Evolutionary conservation across 2,797 vertebrate genomes (phyloP).

Genomic region (Phrynocephalus forsythii): DNA sequence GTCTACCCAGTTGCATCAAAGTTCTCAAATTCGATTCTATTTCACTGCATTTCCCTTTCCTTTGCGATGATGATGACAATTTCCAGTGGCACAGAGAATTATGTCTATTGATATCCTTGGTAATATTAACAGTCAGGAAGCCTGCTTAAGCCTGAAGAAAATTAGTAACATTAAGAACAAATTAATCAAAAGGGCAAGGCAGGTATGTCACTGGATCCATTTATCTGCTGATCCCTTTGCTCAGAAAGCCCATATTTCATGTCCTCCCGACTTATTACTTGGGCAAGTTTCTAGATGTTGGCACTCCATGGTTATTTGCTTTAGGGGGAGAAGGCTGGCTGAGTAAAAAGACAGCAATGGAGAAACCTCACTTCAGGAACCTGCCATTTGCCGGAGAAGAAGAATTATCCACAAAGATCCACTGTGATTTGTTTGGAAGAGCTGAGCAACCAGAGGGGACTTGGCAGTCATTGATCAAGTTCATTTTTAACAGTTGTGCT

Average conservation of each 20-base stretch:
- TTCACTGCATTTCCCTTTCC: background rate
- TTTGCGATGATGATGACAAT: background rate
- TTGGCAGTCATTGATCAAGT: constrained; percentile 13
- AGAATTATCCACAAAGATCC: constrained; percentile 18
- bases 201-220: constrained; percentile 21
- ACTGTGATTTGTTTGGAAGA: constrained; percentile 9
- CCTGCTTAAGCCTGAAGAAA: constrained; percentile 27
- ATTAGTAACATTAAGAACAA: constrained; percentile 32
- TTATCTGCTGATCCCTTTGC: constrained; percentile 35
- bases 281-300: constrained; percentile 23
- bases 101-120: background rate
- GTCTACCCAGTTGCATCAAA: background rate
- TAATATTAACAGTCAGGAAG: constrained; percentile 31
- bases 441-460: background rate
- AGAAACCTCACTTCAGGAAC: constrained; percentile 28
- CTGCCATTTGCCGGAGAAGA: constrained; percentile 19
- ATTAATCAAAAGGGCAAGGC: constrained; percentile 34
- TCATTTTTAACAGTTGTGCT: background rate
- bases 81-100: constrained; percentile 3
- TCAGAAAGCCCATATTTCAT: constrained; percentile 33
- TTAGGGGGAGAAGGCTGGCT: constrained; percentile 25
- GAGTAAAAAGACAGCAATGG: constrained; percentile 32
- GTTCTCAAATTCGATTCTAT: background rate
- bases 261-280: constrained; percentile 34
- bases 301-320: constrained; percentile 29